phyloP scores from a whole-genome alignment of 2,888 invertebrate species.

The Perizoma flavofasciatum region DNA sequence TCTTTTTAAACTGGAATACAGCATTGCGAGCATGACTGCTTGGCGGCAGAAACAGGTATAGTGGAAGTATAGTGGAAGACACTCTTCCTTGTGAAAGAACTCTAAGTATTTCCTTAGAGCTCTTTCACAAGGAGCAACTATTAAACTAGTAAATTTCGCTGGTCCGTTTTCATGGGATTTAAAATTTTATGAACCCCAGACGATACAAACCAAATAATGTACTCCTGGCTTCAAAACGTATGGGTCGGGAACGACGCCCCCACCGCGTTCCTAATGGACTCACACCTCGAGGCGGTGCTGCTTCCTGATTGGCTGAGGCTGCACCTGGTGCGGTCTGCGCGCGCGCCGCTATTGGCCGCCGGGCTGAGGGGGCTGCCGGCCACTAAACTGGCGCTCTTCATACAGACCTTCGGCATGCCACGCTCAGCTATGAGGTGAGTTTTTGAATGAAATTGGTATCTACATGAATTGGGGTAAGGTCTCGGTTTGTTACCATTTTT shows the following conservation, averaged over 20 bases:
- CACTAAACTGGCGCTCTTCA: slow-evolving; percentile 94
- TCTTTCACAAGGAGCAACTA: no score
- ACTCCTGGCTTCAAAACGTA: slow-evolving; percentile 82
- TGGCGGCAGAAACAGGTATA: no score
- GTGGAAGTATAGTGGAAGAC: no score
- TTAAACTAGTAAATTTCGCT: no score
- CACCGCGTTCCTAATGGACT: slow-evolving; percentile 86
- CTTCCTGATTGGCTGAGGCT: slow-evolving; percentile 97
- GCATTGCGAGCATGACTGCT: no score
- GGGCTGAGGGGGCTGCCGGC: slow-evolving; percentile 94
- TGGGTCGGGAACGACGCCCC: slow-evolving; percentile 94
- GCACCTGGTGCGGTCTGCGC: slow-evolving; percentile 94
- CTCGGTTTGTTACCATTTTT: no score
- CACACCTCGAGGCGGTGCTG: slow-evolving; percentile 91
- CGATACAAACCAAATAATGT: slow-evolving; percentile 85
- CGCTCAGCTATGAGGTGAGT: slow-evolving; percentile 91
- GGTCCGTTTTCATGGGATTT: no score
- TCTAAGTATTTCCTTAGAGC: no score
- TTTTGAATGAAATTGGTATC: no score
- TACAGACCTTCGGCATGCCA: slow-evolving; percentile 98
- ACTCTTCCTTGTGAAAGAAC: no score
- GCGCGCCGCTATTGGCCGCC: slow-evolving; percentile 91
- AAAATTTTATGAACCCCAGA: slow-evolving; percentile 44
- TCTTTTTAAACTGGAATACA: no score
- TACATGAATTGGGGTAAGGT: no score